Conservation (phyloP, 2,797 vertebrate species). For the Chloroceryle inda region DNA sequence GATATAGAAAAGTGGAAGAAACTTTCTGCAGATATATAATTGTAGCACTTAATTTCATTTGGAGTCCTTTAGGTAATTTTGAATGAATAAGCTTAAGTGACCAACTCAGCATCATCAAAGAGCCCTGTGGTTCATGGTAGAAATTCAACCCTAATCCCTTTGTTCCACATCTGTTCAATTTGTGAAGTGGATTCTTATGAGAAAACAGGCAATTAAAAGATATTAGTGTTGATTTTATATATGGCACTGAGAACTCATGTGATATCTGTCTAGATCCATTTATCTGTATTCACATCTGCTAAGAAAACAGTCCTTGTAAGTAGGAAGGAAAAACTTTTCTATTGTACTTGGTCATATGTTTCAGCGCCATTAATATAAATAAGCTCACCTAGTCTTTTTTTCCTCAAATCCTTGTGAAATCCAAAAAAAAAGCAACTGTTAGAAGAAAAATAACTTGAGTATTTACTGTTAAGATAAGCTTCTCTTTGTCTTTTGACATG, state of each 20-base stretch:
- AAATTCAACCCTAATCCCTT: background rate
- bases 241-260: background rate
- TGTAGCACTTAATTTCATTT: background rate
- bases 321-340: background rate
- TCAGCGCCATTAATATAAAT: background rate
- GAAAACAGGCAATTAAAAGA: background rate
- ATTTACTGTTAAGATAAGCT: background rate
- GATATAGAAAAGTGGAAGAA: background rate
- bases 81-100: background rate
- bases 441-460: background rate
- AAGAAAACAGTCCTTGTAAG: background rate
- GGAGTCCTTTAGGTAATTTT: background rate
- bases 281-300: background rate
- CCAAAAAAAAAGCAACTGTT: background rate
- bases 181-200: background rate
- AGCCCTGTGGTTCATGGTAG: background rate
- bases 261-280: background rate
- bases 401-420: background rate
- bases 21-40: background rate
- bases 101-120: accelerated
- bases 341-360: background rate
- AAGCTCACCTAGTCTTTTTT: background rate
- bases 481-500: background rate
- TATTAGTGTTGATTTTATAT: background rate
- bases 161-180: background rate